Evolutionary conservation across 2,888 invertebrate species (phyloP), one percentile per base, ranked within the genome.

Genomic region (Apamea anceps): DNA sequence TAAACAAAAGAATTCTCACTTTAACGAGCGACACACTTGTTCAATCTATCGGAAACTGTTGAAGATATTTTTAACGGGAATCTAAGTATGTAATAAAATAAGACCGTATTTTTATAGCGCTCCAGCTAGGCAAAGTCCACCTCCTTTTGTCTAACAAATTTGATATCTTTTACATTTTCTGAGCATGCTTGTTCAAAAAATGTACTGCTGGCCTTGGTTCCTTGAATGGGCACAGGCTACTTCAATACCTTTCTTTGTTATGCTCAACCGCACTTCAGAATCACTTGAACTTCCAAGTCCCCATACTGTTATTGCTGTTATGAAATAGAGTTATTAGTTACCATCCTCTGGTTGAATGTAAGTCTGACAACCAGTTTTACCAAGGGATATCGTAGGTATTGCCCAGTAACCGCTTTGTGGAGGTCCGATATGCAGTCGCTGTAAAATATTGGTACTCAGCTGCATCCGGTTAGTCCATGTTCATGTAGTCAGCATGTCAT

Each of bases 11-110:
- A 73, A 79, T 76, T 48, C 21, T 65, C 71, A 70, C 25, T 75
- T 77, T 72, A 84, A 84, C 76, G 83, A 57, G 45, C 72, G 73
- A n/a, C 70, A 63, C 60, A 82, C 80, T 74, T 72, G 65, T 65
- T 84, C 60, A 57, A 72, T 71, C 63, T 70, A 70, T 73, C 54
- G 70, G 65, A 71, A 84, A 84, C 28, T 48, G 48, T 79, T 54
- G 25, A 57, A 73, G 42, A 74, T 80, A 79, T 82, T 83, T 84
- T 60, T 78, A 63, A 84, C 28, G 54, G 25, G 7, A 21, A 21
- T 25, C 25, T 73, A 65, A 57, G 63, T 32, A 78, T 54, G 45
- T 67, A n/a, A 75, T 67, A 75, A 75, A 75, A 54, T 68, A 32
- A 68, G 63, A 65, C 18, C 25, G 3, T 21, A 57, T 15, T 76